Conservation (phyloP, 2,797 vertebrate species). For the Lophotriccus pileatus region DNA sequence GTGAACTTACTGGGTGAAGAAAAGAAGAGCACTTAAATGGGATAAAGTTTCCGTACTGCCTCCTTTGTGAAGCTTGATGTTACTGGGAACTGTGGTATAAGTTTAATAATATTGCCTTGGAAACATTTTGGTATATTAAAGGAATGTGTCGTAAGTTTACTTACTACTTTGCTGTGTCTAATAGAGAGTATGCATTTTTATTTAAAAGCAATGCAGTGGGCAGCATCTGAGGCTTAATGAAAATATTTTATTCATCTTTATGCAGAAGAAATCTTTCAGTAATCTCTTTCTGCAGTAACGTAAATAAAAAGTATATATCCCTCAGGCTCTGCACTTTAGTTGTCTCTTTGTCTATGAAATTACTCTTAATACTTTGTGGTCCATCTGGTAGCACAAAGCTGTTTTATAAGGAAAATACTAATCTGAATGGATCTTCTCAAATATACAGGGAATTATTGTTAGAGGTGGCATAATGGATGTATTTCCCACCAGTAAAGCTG, state of each 20-base stretch:
- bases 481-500: background rate
- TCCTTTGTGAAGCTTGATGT: constrained; percentile 40
- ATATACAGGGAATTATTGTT: background rate
- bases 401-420: background rate
- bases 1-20: constrained; percentile 93
- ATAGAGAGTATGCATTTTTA: constrained; percentile 67
- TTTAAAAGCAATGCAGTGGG: constrained; percentile 70
- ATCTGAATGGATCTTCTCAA: background rate
- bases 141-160: constrained; percentile 68
- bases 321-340: constrained; percentile 43
- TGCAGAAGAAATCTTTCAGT: constrained; percentile 50
- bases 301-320: constrained; percentile 65
- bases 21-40: constrained; percentile 87
- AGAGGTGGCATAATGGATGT: background rate
- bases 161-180: constrained; percentile 63
- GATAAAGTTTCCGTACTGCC: background rate
- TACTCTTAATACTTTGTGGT: background rate
- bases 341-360: constrained; percentile 52
- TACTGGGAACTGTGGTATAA: constrained; percentile 64
- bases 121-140: constrained; percentile 73
- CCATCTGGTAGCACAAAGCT: background rate
- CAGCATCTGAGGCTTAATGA: constrained; percentile 65
- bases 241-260: constrained; percentile 45
- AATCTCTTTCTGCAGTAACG: constrained; percentile 55
- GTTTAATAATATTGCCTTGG: constrained; percentile 72